Evolutionary conservation across 2,888 invertebrate genomes (phyloP), one percentile per base, ranked within the genome.

Genomic region (Lithodes maja): DNA sequence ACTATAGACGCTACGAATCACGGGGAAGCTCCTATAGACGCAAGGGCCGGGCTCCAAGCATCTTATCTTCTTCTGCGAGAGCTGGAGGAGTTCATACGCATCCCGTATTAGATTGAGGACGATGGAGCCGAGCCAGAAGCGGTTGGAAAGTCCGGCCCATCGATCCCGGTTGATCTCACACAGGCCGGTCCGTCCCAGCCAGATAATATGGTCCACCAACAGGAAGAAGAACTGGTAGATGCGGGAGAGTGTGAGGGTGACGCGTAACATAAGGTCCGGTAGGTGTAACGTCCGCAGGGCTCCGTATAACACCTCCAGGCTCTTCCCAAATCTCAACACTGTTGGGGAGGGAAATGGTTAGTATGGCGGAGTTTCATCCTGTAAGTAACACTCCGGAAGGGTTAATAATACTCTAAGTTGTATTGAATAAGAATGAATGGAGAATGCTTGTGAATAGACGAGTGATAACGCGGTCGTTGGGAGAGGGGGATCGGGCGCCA

Each of bases 241-340:
- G 94, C 97, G 97, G 91, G 97, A 96, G 83, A 97, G 93, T 0
- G 97, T 97, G 68, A 97, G 93, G 54, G 96, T 96, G 9, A 96
- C 93, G 92, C 97, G 95, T 49, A 98, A 94, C 2, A 96, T 94
- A 17, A 95, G 93, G 93, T 98, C 96, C 54, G 96, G 95, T 93
- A 97, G 95, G 92, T 96, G 95, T 90, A 97, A 95, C 15, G 96
- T 95, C 85, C 96, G 95, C 83, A 97, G 93, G 0, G 97, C 96
- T 52, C 96, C 95, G 93, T 98, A 96, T 71, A 98, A 94, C 81
- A 96, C 95, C 93, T 98, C 98, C 78, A 97, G 93, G 93, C 97
- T 97, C 94, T 97, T 95, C 91, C 98, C 98, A 93, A 98, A 95
- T 75, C 98, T 95, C 49, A 98, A 94, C 92, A 98, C 98, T 98